Percentiles rank a stretch among this genome's conserved stretches.
phyloP scores from a whole-genome alignment of 2,113 vertebrate genomes.

The Corydoras sp. region DNA sequence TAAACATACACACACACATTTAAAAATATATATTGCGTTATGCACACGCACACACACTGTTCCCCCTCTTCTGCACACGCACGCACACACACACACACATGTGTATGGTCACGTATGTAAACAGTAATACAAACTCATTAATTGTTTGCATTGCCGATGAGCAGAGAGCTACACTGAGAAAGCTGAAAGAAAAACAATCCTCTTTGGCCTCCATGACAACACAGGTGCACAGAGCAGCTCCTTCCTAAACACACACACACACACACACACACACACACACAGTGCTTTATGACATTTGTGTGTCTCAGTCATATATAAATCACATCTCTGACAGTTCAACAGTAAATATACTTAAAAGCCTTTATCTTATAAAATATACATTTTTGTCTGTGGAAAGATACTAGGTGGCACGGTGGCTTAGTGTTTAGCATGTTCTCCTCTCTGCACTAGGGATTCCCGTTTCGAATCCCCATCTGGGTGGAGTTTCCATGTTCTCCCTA shows the following conservation, averaged over 20 bases:
- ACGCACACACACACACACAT: background rate
- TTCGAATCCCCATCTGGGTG: too few relatives aligned
- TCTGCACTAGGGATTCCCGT: too few relatives aligned
- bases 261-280: too few relatives aligned
- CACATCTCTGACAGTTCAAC: too few relatives aligned
- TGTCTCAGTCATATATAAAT: too few relatives aligned
- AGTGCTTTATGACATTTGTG: too few relatives aligned
- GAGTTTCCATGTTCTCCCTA: too few relatives aligned
- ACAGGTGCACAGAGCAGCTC: conserved; percentile 33
- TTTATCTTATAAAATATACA: too few relatives aligned
- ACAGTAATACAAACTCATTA: conserved; percentile 22
- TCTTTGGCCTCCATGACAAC: conserved; percentile 44
- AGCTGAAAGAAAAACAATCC: conserved; percentile 51
- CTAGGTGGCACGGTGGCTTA: too few relatives aligned
- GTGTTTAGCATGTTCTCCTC: too few relatives aligned
- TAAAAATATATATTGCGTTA: background rate
- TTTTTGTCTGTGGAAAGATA: too few relatives aligned
- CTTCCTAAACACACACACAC: conserved; percentile 14
- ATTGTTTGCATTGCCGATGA: conserved; percentile 28
- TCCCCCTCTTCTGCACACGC: background rate
- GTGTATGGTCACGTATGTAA: background rate
- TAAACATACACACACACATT: conserved; percentile 13
- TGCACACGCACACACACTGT: background rate
- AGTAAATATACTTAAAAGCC: too few relatives aligned
- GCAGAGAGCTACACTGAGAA: conserved; percentile 38